Percentiles rank a stretch among this genome's conserved stretches.
Evolutionary conservation across 2,113 vertebrate genomes (phyloP).

Genomic region (Hyperopisus bebe): DNA sequence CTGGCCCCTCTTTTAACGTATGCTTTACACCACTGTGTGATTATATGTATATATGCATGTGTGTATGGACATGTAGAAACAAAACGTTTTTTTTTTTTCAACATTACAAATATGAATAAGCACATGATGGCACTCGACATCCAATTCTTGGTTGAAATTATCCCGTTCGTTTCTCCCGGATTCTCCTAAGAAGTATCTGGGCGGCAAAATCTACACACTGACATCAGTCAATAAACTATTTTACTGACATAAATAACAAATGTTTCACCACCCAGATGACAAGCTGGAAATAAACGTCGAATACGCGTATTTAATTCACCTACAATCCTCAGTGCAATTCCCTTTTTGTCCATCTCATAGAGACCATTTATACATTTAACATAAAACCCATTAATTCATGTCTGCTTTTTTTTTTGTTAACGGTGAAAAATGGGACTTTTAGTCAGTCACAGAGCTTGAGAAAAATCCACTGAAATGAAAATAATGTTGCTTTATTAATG

Average conservation of each 20-base stretch:
- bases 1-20: background rate
- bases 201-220: background rate
- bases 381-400: slow-evolving; percentile 13
- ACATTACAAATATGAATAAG: background rate
- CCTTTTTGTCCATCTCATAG: slow-evolving; percentile 15
- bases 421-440: background rate
- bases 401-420: background rate
- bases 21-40: background rate
- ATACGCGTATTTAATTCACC: background rate
- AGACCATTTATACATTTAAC: slow-evolving; percentile 20
- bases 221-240: background rate
- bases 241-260: background rate
- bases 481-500: background rate
- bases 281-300: background rate
- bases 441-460: background rate
- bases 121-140: background rate
- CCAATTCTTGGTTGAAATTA: background rate
- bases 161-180: background rate
- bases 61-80: background rate
- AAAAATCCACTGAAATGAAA: background rate
- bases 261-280: background rate
- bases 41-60: background rate
- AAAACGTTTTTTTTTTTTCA: background rate
- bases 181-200: background rate
- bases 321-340: background rate